Base-by-base conservation (phyloP, 2,888 invertebrate genomes). In the Tortrix viridana region DNA sequence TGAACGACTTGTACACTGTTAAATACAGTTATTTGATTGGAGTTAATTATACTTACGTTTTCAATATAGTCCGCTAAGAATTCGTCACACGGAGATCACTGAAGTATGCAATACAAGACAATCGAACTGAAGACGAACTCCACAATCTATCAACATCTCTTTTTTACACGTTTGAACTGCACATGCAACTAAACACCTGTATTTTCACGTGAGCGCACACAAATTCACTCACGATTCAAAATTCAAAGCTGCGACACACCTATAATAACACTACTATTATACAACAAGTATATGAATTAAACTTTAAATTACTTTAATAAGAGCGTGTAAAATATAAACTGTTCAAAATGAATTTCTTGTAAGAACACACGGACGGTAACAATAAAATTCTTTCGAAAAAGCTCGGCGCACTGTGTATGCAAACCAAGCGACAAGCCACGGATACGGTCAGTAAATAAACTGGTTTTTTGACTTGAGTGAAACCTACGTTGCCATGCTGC, bases 391-490 rank as follows among this genome's bases (percentile, higher is more conserved):
- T 60, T 57, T 53, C 54, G 60, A 63, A 60, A 54, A 52, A 60
- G 60, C 65, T 52, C 63, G 12, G 58, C 53, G 57, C 57, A 47
- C 49, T 50, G 46, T 46, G 44, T 55, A 56, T 50, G 58, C 54
- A 50, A 52, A 54, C 58, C 44, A 65, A 48, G 54, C 62, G 61
- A 56, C 65, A 43, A 57, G 52, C 56, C 47, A 62, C 71, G 73
- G 71, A 74, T 74, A 80, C 81, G 78, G 74, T 87, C 89, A 80
- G 89, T 89, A 89, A 86, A 85, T 86, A 89, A 89, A 89, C 89
- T 87, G 89, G 89, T 89, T 90, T 88, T 89, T 87, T 85, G 78
- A 84, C 80, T 84, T 74, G 67, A 70, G 32, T 57, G 62, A 41
- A 52, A 57, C 56, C 47, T 62, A 62, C 46, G 46, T 46, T 49